These are phyloP conservation scores for Epizoanthus stellaris DNA, from an alignment of 92 coral and sea anemone genomes.

Conservation along the genomic window DNA sequence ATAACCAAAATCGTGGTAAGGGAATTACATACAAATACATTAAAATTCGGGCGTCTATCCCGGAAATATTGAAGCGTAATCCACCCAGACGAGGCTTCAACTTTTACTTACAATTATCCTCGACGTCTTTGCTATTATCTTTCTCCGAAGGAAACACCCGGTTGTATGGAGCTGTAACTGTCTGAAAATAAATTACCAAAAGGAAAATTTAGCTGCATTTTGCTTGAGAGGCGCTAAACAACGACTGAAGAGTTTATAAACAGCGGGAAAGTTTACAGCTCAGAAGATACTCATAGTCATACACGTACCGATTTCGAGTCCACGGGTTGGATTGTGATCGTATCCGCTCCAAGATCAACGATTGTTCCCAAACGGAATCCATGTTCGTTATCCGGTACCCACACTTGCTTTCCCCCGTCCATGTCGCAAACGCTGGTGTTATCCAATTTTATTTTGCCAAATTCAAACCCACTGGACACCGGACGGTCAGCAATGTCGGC, in stretches of 20 bases:
- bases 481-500: constrained; percentile 28
- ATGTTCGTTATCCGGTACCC: constrained; percentile 97
- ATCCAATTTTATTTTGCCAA: constrained; percentile 1
- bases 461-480: constrained; percentile 23
- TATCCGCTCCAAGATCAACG: constrained; percentile 88
- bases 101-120: constrained; percentile 91
- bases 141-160: constrained; percentile 96
- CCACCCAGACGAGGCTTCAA: constrained; percentile 1
- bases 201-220: constrained; percentile 4
- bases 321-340: constrained; percentile 87
- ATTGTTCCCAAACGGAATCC: constrained; percentile 94
- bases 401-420: constrained; percentile 87
- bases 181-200: constrained; percentile 53
- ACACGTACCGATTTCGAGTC: constrained; percentile 49
- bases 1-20: neutral
- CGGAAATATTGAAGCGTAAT: constrained; percentile 27
- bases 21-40: neutral
- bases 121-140: constrained; percentile 90
- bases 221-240: constrained; percentile 1
- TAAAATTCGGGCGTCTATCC: constrained; percentile 35
- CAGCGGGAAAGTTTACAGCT: neutral
- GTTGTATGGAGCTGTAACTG: constrained; percentile 84
- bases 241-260: constrained; percentile 7
- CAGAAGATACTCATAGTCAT: no score
- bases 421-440: constrained; percentile 29